Conservation (phyloP, 2,113 vertebrate species). For the Mungos mungo region DNA sequence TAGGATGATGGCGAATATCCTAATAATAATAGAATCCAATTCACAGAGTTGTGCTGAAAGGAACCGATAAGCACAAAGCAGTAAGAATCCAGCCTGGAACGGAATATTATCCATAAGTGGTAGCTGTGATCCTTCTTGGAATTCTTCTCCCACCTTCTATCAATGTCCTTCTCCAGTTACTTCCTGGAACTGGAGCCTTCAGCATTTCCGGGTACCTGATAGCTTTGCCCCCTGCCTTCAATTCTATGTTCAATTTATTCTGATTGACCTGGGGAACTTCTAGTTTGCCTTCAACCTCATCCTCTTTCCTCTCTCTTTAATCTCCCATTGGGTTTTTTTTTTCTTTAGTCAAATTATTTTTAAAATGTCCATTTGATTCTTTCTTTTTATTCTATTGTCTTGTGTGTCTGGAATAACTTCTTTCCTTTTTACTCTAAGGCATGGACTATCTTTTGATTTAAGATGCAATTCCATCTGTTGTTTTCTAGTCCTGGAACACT, state of each 20-base stretch:
- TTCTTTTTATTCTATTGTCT: not conserved
- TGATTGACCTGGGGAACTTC: not conserved
- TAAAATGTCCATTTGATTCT: not conserved
- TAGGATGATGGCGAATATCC: not conserved
- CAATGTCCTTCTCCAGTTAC: not conserved
- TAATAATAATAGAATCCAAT: not conserved
- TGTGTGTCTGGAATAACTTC: not conserved
- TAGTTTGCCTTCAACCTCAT: not conserved
- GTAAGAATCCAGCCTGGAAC: not conserved
- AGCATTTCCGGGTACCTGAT: not conserved
- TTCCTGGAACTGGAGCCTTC: not conserved
- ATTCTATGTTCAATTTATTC: not conserved
- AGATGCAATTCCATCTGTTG: not conserved
- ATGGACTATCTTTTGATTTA: not conserved
- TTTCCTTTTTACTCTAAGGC: not conserved
- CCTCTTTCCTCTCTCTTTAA: not conserved
- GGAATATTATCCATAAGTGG: not conserved
- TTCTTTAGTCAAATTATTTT: not conserved
- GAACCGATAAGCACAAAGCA: not conserved
- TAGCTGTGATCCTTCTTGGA: not conserved
- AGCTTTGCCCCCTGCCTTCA: not conserved
- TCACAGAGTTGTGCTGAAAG: not conserved
- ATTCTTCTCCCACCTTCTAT: not conserved
- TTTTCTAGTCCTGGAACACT: not conserved
- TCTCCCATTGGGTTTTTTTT: not conserved